These are phyloP conservation scores for Carlito syrichta DNA, from an alignment of 2,113 vertebrate species.

Conservation along the genomic window DNA sequence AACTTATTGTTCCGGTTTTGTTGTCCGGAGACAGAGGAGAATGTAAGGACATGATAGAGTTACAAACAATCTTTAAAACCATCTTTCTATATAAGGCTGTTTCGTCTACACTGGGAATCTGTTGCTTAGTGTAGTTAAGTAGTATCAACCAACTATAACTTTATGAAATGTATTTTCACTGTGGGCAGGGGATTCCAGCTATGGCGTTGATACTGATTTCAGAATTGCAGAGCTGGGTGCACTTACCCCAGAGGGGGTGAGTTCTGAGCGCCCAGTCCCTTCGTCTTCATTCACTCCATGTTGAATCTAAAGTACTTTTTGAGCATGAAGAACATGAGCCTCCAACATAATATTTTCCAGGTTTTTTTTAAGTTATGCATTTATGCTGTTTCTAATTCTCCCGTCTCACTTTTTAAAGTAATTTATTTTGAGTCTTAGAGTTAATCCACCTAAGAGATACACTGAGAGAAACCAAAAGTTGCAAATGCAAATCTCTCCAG, in stretches of 20 bases:
- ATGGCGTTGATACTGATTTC: neutral
- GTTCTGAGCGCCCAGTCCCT: neutral
- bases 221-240: neutral
- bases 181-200: neutral
- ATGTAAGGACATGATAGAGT: neutral
- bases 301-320: neutral
- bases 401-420: neutral
- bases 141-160: no score
- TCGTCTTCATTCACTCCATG: neutral
- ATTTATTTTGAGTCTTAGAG: neutral
- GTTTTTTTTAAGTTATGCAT: neutral
- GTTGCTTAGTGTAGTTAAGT: no score
- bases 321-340: neutral
- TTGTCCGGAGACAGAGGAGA: neutral
- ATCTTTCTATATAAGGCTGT: no score
- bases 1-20: neutral
- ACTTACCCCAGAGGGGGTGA: neutral
- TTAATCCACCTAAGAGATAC: neutral
- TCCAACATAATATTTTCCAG: neutral
- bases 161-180: no score
- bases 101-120: no score
- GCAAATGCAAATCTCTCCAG: neutral
- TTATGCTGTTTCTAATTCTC: neutral
- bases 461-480: neutral
- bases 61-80: no score